Percentiles rank a stretch among this genome's conserved stretches.
These are phyloP conservation scores for Erinaceus europaeus DNA, from an alignment of 2,113 vertebrate species.

Conservation along the genomic window DNA sequence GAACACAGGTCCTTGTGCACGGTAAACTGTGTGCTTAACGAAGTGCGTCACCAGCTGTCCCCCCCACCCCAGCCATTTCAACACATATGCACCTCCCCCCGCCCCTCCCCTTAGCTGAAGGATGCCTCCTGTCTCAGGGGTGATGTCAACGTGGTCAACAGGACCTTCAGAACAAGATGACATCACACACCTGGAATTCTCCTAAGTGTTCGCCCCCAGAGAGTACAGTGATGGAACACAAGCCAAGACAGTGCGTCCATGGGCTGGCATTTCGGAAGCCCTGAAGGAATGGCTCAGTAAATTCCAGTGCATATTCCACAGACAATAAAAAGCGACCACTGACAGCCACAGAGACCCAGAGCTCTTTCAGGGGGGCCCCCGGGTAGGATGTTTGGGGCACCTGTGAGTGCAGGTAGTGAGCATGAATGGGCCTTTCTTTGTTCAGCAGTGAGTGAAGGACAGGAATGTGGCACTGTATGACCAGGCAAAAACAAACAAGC, in stretches of 20 bases:
- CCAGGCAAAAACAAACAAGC: too few relatives aligned
- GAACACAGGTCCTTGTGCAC: too few relatives aligned
- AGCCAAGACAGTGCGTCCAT: not conserved
- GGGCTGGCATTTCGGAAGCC: not conserved
- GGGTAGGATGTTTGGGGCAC: too few relatives aligned
- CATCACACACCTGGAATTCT: not conserved
- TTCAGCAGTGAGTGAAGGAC: too few relatives aligned
- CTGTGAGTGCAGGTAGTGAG: too few relatives aligned
- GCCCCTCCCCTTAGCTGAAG: not conserved
- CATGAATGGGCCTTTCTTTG: too few relatives aligned
- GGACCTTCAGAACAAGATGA: not conserved
- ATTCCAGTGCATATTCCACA: not conserved
- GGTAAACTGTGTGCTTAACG: too few relatives aligned
- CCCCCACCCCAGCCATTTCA: too few relatives aligned
- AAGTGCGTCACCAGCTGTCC: too few relatives aligned
- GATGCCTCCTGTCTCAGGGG: not conserved
- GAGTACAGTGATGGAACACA: not conserved
- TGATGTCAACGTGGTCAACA: not conserved
- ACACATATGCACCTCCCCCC: too few relatives aligned
- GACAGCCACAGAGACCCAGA: not conserved
- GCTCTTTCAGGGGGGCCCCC: too few relatives aligned
- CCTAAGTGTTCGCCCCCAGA: not conserved
- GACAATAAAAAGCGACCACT: not conserved
- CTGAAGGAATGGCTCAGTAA: not conserved
- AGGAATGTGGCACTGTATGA: too few relatives aligned